Evolutionary conservation across 2,888 invertebrate species (phyloP).

Genomic region (Acanthopleura granulata): DNA sequence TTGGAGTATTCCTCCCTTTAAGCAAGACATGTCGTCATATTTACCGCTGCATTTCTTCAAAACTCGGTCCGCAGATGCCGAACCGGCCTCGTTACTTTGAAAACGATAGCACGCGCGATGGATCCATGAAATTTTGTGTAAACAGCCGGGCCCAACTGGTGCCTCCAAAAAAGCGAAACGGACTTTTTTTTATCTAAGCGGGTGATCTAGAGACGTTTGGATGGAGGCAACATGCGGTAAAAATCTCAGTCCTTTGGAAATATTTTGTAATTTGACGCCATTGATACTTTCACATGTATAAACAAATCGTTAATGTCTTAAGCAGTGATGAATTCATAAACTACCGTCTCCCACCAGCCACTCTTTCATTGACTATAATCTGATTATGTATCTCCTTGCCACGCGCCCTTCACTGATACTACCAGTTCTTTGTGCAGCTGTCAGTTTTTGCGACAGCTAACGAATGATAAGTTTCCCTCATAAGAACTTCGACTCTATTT

Average conservation of each 20-base stretch:
- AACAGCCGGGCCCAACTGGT: background rate
- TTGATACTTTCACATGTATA: background rate
- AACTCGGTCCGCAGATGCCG: background rate
- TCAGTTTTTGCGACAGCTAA: too few relatives aligned
- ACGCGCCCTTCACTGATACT: too few relatives aligned
- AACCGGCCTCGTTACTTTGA: background rate
- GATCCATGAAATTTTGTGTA: conserved; percentile 4
- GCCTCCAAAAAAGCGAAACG: background rate
- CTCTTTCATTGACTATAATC: too few relatives aligned
- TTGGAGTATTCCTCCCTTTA: background rate
- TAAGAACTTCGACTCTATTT: too few relatives aligned
- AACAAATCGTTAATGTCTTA: conserved; percentile 9
- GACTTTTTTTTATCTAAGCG: background rate
- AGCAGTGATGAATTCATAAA: conserved; percentile 1
- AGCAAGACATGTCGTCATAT: conserved; percentile 10
- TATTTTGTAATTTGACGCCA: conserved; percentile 6
- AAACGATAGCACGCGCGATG: background rate
- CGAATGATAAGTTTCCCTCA: too few relatives aligned
- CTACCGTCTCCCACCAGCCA: too few relatives aligned
- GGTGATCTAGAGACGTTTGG: background rate
- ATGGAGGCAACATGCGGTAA: background rate
- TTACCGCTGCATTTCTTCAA: conserved; percentile 12
- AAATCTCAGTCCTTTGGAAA: background rate
- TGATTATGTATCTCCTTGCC: too few relatives aligned
- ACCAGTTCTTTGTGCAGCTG: too few relatives aligned